Evolutionary conservation across 2,113 vertebrate genomes (phyloP), one percentile per base, ranked within the genome.

Genomic region (Zonotrichia leucophrys): DNA sequence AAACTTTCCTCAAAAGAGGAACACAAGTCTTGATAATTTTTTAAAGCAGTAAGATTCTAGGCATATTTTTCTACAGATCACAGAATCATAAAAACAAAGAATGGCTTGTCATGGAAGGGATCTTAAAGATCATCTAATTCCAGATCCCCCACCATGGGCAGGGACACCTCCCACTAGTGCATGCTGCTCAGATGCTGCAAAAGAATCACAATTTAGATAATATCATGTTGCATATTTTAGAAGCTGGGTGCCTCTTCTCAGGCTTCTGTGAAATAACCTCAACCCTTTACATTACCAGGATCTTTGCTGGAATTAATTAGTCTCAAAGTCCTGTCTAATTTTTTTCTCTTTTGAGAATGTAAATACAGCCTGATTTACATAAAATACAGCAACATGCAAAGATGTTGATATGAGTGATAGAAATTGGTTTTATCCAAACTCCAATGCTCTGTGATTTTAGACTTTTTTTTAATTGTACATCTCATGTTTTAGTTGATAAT

Each of bases 1-100:
- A 46, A 85, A 22, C 4, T 86, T 87, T 93, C 44, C 52, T 87
- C 60, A 47, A 67, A 92, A 67, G 53, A 63, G 25, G 63, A 86
- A 41, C 19, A 68, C 1, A 39, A n/a, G 22, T 69, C 16, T 58
- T 5, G 8, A 28, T 16, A 49, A 14, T 28, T 41, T 75, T 77
- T 76, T 28, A 12, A 47, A 83, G 4, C 30, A 55, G 17, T 49
- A 56, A 23, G 3, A 25, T 80, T 86, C 31, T 58, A 70, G 50
- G 25, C 5, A 39, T 50, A 5, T 60, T 86, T 79, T 83, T 81
- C 35, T 58, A 39, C 13, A 70, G 12, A 60, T 60, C 28, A 53
- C 2, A 46, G 39, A 75, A 53, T 30, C 4, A 10, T 19, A 9
- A 35, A 64, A 31, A 35, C 39, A 28, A n/a, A 47, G n/a, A 82